Base-by-base conservation (phyloP, 2,113 vertebrate genomes). In the Clarias magur region DNA sequence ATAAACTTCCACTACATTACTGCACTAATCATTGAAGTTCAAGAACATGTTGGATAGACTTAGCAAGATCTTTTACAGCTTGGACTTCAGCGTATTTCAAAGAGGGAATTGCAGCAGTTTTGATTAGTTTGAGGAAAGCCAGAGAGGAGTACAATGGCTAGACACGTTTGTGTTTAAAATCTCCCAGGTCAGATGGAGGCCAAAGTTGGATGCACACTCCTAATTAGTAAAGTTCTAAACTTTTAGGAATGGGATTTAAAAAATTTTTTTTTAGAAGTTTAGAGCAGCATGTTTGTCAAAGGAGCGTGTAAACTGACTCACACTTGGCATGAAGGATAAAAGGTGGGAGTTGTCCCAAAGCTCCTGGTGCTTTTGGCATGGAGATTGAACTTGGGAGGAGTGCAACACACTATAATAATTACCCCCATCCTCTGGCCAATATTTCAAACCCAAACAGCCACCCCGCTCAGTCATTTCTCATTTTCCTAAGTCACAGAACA, bases 391-490 rank as follows among this genome's bases (percentile, higher is more conserved):
- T 75, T 81, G 81, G 85, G 88, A 89, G 89, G 84, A 80, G 73
- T 88, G 86, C 84, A 85, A 62, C 27, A 62, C 60, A 56, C 67
- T 60, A 27, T 87, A 87, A 82, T 78, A 57, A 88, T 81, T 84
- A 72, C 59, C 82, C 15, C 56, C 67, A 85, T 48, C 54, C 87
- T 57, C 81, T 87, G 80, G 16, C 4, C 73, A 80, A 59, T 87
- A 85, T 85, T 90, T 91, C 88, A 88, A 93, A 93, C 80, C 70
- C 82, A 90, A 92, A 92, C 85, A 90, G 88, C 90, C 85, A 65
- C 68, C 88, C 88, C 87, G 89, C 89, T 88, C 72, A 92, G 78
- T 65, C 63, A 89, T 89, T 91, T 87, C 48, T 88, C 30, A 67
- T 81, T 88, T 88, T 89, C 38, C 83, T n/a, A 82, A 62, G 27